Base-by-base conservation (phyloP, 2,113 vertebrate species). In the Siniperca chuatsi region DNA sequence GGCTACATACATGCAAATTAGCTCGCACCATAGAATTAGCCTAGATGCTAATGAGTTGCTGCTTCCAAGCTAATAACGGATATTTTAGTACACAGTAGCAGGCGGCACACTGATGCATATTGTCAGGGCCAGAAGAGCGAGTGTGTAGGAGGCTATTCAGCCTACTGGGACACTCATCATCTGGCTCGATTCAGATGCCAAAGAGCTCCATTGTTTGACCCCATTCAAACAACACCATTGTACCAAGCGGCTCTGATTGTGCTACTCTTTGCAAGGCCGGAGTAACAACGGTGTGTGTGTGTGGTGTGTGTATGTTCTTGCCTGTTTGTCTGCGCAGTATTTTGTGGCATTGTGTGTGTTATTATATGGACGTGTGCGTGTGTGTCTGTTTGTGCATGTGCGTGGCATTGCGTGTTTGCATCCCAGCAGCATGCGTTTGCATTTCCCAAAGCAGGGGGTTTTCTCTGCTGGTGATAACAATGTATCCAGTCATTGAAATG, bases 201-300 rank as follows among this genome's bases (percentile, higher is more conserved):
- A 92, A 92, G 88, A 93, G 85, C 70, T 60, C 84, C 75, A 91
- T 95, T 95, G 94, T 94, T 92, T 90, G 88, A 90, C 77, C 88
- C 82, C 89, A 90, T 95, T 93, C 87, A 93, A 93, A 90, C 80
- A 75, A 79, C 60, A 29, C 87, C 81, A 94, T 94, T 94, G 94
- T 94, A 90, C 90, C 42, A 8, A 77, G 86, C 75, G 54, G 71
- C 80, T 90, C 90, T 83, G 84, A 90, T 90, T 90, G 90, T 91
- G 89, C 78, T 67, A 6, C 81, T 82, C 65, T 83, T 73, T 73
- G 77, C 87, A 52, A 25, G 29, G 76, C 20, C 4, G 42, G 69
- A 78, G 87, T 65, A 73, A 90, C 87, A 88, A 74, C 71, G 54
- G 77, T 81, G 61, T 89, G 71, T 80, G 70, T 46, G 61, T 61